Evolutionary conservation across 2,113 vertebrate genomes (phyloP).

Genomic region (Coregonus clupeaformis): DNA sequence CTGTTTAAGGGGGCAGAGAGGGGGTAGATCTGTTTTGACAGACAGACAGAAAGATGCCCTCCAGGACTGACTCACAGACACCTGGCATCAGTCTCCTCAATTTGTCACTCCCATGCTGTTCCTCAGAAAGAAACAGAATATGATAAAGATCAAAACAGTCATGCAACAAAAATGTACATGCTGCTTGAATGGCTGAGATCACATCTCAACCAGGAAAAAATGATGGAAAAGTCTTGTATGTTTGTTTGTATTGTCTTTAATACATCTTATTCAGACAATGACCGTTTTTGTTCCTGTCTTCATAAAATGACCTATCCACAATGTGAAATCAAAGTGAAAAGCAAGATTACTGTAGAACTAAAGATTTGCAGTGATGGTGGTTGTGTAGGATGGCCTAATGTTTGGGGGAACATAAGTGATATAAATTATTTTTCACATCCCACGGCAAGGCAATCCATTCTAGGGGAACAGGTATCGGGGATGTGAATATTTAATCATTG

Average conservation of each 20-base stretch:
- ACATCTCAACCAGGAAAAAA: neutral
- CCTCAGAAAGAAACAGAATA: neutral
- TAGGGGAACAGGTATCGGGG: constrained; percentile 15
- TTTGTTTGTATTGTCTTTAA: neutral
- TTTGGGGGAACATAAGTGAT: neutral
- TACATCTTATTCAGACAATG: neutral
- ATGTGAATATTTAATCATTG: constrained; percentile 24
- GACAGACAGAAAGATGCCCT: no score
- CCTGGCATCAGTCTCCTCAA: constrained; percentile 7
- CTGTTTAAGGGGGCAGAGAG: neutral
- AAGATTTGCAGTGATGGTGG: neutral
- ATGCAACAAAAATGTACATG: neutral
- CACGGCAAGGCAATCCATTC: neutral
- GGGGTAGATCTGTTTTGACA: neutral
- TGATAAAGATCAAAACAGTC: neutral
- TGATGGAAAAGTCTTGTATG: neutral
- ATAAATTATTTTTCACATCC: constrained; percentile 27
- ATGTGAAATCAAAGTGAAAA: neutral
- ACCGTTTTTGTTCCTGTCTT: neutral
- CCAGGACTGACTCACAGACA: neutral
- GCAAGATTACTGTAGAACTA: neutral
- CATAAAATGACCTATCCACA: neutral
- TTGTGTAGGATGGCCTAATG: neutral
- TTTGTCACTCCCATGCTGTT: neutral
- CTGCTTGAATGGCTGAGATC: neutral